A percentile compares a stretch with the other conserved stretches of the same genome.
Conservation (phyloP, 2,113 vertebrate species). For the Brienomyrus longianalis region DNA sequence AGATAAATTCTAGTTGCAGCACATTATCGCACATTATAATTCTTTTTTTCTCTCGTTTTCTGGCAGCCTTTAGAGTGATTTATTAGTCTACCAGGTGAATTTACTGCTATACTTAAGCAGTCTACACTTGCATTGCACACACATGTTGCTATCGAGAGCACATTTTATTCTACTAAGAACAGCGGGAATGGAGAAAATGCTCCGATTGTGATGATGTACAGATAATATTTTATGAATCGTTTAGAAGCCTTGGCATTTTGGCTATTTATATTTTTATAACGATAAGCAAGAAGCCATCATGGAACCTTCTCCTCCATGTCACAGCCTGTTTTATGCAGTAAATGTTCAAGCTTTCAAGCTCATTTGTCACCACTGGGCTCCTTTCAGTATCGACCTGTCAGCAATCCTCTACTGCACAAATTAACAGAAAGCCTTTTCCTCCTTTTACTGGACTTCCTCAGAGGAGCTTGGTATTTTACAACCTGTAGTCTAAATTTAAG, state of each 20-base stretch:
- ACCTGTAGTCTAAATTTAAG: conserved; percentile 13
- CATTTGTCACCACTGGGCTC: neutral
- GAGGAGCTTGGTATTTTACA: conserved; percentile 14
- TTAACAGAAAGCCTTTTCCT: neutral
- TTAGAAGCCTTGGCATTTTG: neutral
- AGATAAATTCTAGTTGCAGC: neutral
- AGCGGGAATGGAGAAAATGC: neutral
- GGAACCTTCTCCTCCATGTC: neutral
- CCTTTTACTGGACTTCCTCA: neutral
- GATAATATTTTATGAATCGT: neutral
- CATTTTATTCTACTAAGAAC: neutral
- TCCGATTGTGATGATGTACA: neutral
- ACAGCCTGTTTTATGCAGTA: neutral
- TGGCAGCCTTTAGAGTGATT: neutral
- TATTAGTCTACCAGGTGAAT: neutral
- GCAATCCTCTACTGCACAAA: neutral
- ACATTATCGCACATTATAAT: neutral
- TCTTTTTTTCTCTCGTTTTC: neutral
- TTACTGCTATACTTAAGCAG: neutral
- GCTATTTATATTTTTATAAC: neutral
- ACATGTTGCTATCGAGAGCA: neutral
- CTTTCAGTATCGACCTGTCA: neutral
- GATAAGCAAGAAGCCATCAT: neutral
- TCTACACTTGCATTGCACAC: neutral
- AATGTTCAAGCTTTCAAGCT: neutral